Evolutionary conservation across 2,113 vertebrate genomes (phyloP), one percentile per base, ranked within the genome.

Genomic region (Stigmatopora nigra): DNA sequence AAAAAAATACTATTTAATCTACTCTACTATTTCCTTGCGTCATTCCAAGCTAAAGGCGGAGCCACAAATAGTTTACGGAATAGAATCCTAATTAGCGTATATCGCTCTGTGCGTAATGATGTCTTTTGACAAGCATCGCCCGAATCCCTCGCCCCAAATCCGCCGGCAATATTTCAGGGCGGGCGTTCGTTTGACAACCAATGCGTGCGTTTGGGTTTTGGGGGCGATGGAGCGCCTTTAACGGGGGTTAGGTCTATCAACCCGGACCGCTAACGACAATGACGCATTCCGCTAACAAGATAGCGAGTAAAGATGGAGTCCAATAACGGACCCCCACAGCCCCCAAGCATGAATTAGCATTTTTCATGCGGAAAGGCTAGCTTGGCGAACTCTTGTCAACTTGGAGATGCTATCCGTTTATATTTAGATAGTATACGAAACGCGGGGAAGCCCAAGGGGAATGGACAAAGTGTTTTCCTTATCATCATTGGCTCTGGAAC

Each of bases 261-360:
- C 35, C 52, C 38, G 48, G 70, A 48, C 60, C 45, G 62, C 63
- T 78, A 63, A 63, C 61, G 74, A 48, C 25, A 59, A 68, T 58
- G 70, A 78, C 68, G 22, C 45, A 53, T 31, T 14, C 14, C 65
- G 62, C 61, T 60, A 46, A 63, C 16, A 41, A 7, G 65, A 71
- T 61, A 69, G 65, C 51, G 22, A 62, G 55, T n/a, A 41, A 41
- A 64, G 58, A 45, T 65, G 69, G 61, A 53, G 36, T 77, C 77
- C 82, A 84, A 80, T 83, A 76, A 72, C 80, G 74, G 68, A 80
- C 73, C 48, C 78, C 86, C 11, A 20, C n/a, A n/a, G n/a, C n/a
- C 53, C 88, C 69, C 81, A 77, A 80, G 88, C 86, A 68, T 71
- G 82, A 86, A 89, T 90, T 87, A 89, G 87, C 86, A 86, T 89